Evolutionary conservation across 2,888 invertebrate genomes (phyloP), one percentile per base, ranked within the genome.

Genomic region (Heliconius aoede): DNA sequence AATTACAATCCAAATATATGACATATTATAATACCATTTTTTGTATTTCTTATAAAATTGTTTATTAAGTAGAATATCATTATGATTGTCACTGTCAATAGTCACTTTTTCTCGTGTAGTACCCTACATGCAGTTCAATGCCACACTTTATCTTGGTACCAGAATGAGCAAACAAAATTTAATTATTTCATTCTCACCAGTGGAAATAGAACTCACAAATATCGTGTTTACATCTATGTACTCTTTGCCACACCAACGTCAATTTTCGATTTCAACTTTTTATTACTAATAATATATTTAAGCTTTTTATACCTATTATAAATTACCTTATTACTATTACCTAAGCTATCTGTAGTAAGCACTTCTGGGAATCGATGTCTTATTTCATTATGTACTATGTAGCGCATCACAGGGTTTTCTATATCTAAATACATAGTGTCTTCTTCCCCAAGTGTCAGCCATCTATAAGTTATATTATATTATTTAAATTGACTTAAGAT

Each of bases 331-430:
- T 92, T 88, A 82, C 93, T 91, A 90, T 92, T 91, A 91, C 93
- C 93, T 92, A 94, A 88, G 86, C 94, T 94, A 92, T 94, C 87
- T 9, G 94, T 93, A 28, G 94, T 94, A 46, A 93, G 89, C 26
- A 94, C 84, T 18, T 85, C 80, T 0, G 94, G 91, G 84, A 95
- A 96, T 68, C 94, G 89, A 32, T 85, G 86, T 74, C 96, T 90
- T 30, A 97, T 86, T 83, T 95, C 95, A 82, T 92, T 95, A 82
- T 96, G 96, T n/a, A 95, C 82, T 26, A 96, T 87, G 87, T 95
- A 96, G 73, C 94, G 86, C 21, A 95, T 84, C 77, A 95, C 86
- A 58, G 94, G 94, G 82, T 88, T 92, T n/a, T 87, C 81, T 0
- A 93, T 83, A 64, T 93, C 88, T 62, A 95, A 82, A 80, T 91